Evolutionary conservation across 2,888 invertebrate species (phyloP), one percentile per base, ranked within the genome.

Genomic region (Drosophila robusta): DNA sequence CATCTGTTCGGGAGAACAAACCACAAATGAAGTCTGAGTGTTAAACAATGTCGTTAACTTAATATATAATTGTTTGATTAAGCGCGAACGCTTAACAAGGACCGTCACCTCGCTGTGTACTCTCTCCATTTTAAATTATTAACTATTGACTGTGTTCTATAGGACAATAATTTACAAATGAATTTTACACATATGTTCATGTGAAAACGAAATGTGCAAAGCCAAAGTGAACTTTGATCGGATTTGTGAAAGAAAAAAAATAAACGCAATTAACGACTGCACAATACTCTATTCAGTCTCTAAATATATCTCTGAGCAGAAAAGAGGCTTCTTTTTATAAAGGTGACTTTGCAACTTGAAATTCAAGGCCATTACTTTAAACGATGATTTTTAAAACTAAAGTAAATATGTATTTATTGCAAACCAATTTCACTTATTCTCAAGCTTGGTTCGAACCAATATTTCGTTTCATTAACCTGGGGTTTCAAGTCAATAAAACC

Each of bases 1-100:
- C 92, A 92, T 92, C 91, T 92, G 87, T 79, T 83, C 77, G 57
- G 75, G 50, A 64, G 29, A 51, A 45, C 72, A 80, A 44, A 71
- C 16, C 36, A 54, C 11, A 50, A 32, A 29, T 57, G 83, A 32
- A 12, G 29, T 45, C 77, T 72, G 32, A 14, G 29, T 34, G 38
- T 42, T 38, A 44, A 39, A 45, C 6, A 50, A 7, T n/a, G 16
- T 14, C 29, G 26, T 18, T 7, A 55, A 34, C 2, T 41, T 18
- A 18, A 5, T n/a, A 34, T 34, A 42, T n/a, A 29, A 22, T 32
- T 29, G 5, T 5, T 11, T 38, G 18, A 29, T 32, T 2, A 42
- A 41, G 24, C 22, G 44, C 32, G 4, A 4, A 7, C 39, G 16
- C 2, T 24, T 14, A 8, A 42, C 16, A 16, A 16, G 29, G 45